A percentile compares a stretch with the other conserved stretches of the same genome.
Evolutionary conservation across 2,113 vertebrate genomes (phyloP).

Genomic region (Perca flavescens): DNA sequence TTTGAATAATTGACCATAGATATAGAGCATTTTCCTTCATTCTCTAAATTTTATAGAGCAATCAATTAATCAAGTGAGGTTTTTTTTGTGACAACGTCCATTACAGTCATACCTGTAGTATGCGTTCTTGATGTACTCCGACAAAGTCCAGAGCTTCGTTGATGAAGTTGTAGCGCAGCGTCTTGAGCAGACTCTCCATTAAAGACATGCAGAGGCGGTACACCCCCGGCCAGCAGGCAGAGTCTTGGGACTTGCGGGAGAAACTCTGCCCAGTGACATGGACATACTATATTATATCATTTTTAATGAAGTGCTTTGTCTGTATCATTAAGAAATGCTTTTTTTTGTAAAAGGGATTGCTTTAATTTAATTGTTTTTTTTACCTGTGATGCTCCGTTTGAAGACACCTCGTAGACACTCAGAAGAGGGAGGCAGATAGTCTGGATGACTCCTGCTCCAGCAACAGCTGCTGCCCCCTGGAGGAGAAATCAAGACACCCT

Average conservation of each 20-base stretch:
- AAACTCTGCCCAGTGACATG: slow-evolving; percentile 80
- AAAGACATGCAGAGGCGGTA: slow-evolving; percentile 95
- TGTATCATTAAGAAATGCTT: background rate
- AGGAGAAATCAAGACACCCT: background rate
- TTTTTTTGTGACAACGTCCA: background rate
- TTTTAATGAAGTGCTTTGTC: too few relatives aligned
- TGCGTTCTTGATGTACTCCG: slow-evolving; percentile 96
- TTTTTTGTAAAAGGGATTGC: background rate
- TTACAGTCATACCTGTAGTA: slow-evolving; percentile 88
- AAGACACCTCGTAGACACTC: slow-evolving; percentile 92
- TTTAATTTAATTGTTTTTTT: slow-evolving; percentile 3
- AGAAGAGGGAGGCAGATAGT: slow-evolving; percentile 95
- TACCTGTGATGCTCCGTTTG: slow-evolving; percentile 91
- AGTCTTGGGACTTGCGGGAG: slow-evolving; percentile 91
- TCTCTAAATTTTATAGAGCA: too few relatives aligned
- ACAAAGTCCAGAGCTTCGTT: slow-evolving; percentile 95
- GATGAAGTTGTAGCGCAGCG: slow-evolving; percentile 96
- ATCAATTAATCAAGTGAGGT: background rate
- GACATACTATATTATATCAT: background rate
- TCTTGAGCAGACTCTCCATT: slow-evolving; percentile 96
- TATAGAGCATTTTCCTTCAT: background rate
- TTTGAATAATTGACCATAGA: too few relatives aligned
- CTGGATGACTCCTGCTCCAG: slow-evolving; percentile 93
- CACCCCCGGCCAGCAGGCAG: slow-evolving; percentile 94
- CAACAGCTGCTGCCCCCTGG: slow-evolving; percentile 94